Evolutionary conservation across 2,888 invertebrate genomes (phyloP), one percentile per base, ranked within the genome.

Genomic region (Belgica antarctica): DNA sequence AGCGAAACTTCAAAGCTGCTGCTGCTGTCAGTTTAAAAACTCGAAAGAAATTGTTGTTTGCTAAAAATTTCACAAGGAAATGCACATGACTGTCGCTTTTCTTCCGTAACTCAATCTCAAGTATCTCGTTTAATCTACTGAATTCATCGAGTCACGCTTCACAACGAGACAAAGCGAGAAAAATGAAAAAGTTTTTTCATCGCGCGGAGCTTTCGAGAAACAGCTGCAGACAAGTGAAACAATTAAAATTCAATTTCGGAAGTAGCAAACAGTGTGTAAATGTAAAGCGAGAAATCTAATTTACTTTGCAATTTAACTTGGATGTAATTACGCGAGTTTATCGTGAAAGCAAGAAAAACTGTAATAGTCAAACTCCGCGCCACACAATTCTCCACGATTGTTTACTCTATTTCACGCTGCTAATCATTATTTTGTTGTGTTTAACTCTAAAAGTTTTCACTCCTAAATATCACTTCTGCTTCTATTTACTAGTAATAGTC

Each of bases 341-440:
- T 41, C 41, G 41, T 41, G 41, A n/a, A 24, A 41, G 15, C 25
- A 28, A 19, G 17, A 7, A 62, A 61, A 62, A 34, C 28, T 63
- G n/a, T 63, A 36, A 36, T 63, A n/a, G n/a, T n/a, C n/a, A n/a
- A n/a, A n/a, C n/a, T 63, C 24, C 22, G n/a, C n/a, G 12, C 24
- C 36, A 63, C 63, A 34, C 36, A 65, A 65, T 65, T 65, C 28
- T 65, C 17, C 65, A 65, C 65, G 65, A 65, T 25, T 65, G 47
- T 65, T 65, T 65, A 27, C 24, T 65, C 41, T 47, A 65, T 65
- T 65, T 65, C 65, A 65, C 65, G 65, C 47, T 65, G 36, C 36
- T 63, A 63, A 63, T 63, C 34, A 31, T 62, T 62, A 28, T 31
- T 52, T 19, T 62, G 17, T 52, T 62, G 10, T 62, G 25, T 62